A percentile compares a stretch with the other conserved stretches of the same genome.
These are phyloP conservation scores for Pontoporia blainvillei DNA, from an alignment of 2,113 vertebrate species.

Conservation along the genomic window DNA sequence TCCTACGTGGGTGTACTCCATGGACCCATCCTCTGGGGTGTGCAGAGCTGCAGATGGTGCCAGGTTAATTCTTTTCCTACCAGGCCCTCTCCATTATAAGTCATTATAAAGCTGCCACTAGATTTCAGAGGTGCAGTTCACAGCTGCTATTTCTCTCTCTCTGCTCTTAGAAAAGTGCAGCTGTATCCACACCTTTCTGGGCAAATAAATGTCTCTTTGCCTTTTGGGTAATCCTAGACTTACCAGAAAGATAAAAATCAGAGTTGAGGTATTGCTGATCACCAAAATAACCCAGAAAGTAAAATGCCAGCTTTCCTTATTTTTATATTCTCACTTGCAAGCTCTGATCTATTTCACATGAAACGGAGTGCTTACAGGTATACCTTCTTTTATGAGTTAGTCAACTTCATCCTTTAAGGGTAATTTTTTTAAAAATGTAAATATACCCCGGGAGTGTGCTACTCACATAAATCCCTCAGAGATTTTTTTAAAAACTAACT, in stretches of 20 bases:
- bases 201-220: neutral
- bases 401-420: neutral
- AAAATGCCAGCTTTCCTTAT: neutral
- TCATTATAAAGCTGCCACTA: neutral
- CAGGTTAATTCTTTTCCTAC: neutral
- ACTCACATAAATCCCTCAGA: neutral
- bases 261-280: neutral
- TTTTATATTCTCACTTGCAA: neutral
- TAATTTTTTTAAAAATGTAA: neutral
- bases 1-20: rapidly evolving
- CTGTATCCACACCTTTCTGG: neutral
- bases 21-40: neutral
- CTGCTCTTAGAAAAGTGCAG: neutral
- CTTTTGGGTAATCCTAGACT: neutral
- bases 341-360: neutral
- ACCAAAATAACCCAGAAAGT: neutral
- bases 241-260: constrained; percentile 19
- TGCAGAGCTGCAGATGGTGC: neutral
- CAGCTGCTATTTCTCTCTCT: neutral
- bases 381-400: neutral
- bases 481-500: neutral
- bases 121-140: neutral
- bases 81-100: neutral
- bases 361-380: neutral
- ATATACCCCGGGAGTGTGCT: neutral